phyloP scores from a whole-genome alignment of 2,113 vertebrate species.

The Bos indicus region DNA sequence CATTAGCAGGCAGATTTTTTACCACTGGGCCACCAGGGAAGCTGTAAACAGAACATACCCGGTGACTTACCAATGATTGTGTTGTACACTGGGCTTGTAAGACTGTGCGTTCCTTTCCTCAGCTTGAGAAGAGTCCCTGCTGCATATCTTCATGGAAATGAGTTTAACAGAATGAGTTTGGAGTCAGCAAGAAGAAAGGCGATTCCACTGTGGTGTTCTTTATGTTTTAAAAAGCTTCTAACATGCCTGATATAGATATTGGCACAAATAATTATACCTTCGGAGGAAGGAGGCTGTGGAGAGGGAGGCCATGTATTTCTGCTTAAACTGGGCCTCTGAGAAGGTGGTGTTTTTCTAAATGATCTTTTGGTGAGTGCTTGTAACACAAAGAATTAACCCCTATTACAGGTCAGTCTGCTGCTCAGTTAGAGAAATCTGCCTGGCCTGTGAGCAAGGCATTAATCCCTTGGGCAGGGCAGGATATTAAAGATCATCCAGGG shows the following conservation, averaged over 20 bases:
- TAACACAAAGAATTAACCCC: constrained; percentile 18
- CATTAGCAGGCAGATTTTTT: neutral
- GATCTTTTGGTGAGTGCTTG: neutral
- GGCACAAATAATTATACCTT: neutral
- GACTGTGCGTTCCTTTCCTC: neutral
- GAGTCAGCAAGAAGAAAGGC: neutral
- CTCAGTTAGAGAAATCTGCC: neutral
- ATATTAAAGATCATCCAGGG: neutral
- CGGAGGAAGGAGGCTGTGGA: neutral
- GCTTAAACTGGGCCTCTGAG: neutral
- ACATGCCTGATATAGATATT: neutral
- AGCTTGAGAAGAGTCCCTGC: neutral
- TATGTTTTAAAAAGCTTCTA: neutral
- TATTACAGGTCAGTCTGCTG: neutral
- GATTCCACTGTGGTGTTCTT: neutral
- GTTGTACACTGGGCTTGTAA: neutral
- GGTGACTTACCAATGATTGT: neutral
- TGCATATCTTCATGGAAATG: constrained; percentile 29
- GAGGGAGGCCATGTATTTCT: neutral
- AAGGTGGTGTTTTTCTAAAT: neutral
- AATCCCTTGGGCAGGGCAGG: neutral
- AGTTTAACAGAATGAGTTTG: neutral
- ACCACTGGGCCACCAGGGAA: neutral
- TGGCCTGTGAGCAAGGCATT: neutral
- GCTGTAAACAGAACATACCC: neutral